Conservation (phyloP, 2,113 vertebrate species). For the Vanacampus margaritifer region DNA sequence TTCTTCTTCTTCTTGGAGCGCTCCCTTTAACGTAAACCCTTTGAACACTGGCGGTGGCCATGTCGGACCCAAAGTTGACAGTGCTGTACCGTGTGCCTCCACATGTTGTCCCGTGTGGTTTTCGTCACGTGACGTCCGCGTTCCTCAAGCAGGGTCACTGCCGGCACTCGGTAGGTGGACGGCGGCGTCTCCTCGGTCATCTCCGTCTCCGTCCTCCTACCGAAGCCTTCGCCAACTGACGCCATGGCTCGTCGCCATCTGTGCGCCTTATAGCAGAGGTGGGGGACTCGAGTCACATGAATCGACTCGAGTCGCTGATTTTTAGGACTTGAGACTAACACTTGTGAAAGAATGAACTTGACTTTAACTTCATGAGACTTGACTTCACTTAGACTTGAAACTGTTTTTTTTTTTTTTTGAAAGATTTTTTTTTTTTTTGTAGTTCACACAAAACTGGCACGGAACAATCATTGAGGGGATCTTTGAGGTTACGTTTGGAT, state of each 20-base stretch:
- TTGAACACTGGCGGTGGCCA: neutral
- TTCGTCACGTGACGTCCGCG: constrained; percentile 4
- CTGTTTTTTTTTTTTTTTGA: no score
- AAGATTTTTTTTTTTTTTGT: no score
- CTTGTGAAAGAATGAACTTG: no score
- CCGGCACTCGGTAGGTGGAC: constrained; percentile 41
- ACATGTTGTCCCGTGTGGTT: constrained; percentile 5
- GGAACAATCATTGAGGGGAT: no score
- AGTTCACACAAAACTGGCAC: no score
- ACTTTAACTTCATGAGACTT: neutral
- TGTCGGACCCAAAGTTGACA: constrained; percentile 33
- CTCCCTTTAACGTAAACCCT: constrained; percentile 59
- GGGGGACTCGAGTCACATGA: neutral
- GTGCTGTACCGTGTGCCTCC: constrained; percentile 68
- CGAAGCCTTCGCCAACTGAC: constrained; percentile 59
- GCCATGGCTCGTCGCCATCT: constrained; percentile 65
- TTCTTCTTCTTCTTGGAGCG: constrained; percentile 3
- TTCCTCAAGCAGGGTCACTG: constrained; percentile 21
- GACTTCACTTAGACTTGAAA: neutral
- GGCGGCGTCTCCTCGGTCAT: neutral
- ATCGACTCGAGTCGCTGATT: neutral
- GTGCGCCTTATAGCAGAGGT: constrained; percentile 51
- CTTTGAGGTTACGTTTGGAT: no score
- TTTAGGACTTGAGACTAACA: neutral
- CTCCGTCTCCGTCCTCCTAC: constrained; percentile 26